Evolutionary conservation across 2,888 invertebrate species (phyloP).

Genomic region (Conomelus anceps): DNA sequence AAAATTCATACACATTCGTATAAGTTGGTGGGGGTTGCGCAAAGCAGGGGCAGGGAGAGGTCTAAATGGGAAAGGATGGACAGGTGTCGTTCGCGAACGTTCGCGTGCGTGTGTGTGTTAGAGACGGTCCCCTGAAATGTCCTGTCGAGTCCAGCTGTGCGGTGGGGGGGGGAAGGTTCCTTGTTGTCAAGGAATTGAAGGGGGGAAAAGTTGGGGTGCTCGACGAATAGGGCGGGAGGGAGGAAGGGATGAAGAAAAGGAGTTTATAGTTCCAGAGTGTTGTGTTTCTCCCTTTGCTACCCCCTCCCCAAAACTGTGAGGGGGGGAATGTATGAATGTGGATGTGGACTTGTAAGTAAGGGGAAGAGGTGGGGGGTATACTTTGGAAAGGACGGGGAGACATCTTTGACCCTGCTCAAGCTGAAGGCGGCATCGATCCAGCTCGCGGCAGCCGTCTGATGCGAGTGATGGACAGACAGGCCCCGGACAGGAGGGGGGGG

Average conservation of each 20-base stretch:
- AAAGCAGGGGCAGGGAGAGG: background rate
- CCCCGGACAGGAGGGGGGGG: background rate
- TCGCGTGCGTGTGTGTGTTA: background rate
- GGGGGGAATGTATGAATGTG: background rate
- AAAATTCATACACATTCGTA: background rate
- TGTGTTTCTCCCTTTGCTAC: background rate
- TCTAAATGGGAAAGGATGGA: background rate
- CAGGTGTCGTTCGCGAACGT: background rate
- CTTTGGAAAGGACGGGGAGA: constrained; percentile 5
- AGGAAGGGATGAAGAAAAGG: background rate
- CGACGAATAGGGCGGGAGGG: too few species aligned
- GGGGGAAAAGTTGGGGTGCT: background rate
- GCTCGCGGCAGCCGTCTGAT: background rate
- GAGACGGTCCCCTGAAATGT: background rate
- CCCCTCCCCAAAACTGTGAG: background rate
- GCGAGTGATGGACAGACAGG: constrained; percentile 11
- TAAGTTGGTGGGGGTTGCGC: background rate
- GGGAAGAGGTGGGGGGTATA: background rate
- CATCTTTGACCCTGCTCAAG: constrained; percentile 26
- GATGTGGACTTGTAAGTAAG: background rate
- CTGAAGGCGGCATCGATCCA: constrained; percentile 21
- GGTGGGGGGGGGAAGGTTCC: background rate
- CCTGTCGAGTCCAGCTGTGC: background rate
- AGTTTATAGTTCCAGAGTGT: background rate
- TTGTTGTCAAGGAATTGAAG: background rate